Base-by-base conservation (phyloP, 64 coral and sea anemone genomes). In the Stichodactyla mertensii region DNA sequence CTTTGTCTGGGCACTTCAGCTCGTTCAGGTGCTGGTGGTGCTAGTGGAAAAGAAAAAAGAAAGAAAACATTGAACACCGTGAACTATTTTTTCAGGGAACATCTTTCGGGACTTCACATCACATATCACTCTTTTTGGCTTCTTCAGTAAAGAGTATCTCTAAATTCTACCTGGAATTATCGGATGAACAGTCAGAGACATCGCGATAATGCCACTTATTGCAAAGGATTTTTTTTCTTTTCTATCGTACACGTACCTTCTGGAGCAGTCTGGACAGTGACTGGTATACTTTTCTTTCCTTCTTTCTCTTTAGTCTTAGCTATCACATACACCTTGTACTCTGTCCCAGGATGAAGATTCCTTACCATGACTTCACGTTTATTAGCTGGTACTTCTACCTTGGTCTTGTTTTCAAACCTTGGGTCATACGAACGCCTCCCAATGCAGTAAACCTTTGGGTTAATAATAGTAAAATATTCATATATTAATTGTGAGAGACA, bases 271-370 rank as follows among this genome's bases (percentile, higher is more conserved):
- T 85, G 1, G 0, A 61, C 27, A 55, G 7, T 20, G 14, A 81
- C 51, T 53, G 31, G 6, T 15, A 56, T 57, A 52, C 89, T 91
- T 18, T 53, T 5, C 7, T 13, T 69, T 26, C 89, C 89, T 45
- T 91, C 84, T 19, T 84, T 84, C 51, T 55, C 85, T 5, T 6
- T 45, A 6, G 89, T 91, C 22, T 7, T 86, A 52, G 74, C 89
- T 13, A 16, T 87, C 3, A 91, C 77, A 80, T 80, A 86, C 51
- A 91, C 58, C 11, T 26, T 61, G 16, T 86, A 91, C n/a, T 71
- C 16, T 66, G 89, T 91, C 14, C 89, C 89, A 27, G 89, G 89
- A 14, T n/a, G 13, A 13, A 91, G 52, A 19, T n/a, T 4, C 4
- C 6, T 23, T 10, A 80, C 28, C 6, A 6, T 14, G 16, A 86